These are phyloP conservation scores for Podabrus alpinus DNA, from an alignment of 2,888 invertebrate species.

Conservation along the genomic window DNA sequence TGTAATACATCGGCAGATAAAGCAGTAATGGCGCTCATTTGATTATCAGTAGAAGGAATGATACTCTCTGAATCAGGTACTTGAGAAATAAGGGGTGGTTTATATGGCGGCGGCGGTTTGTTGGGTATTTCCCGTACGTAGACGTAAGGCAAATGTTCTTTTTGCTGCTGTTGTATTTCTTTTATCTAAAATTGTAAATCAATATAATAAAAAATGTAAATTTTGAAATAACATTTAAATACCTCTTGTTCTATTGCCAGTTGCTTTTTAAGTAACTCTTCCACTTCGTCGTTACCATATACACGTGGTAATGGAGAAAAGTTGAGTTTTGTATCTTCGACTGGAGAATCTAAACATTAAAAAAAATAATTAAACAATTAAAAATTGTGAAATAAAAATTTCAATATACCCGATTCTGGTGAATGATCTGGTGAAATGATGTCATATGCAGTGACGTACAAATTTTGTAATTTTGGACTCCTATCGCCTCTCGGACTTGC, in stretches of 20 bases:
- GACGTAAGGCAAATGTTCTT: slow-evolving; percentile 59
- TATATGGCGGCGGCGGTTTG: slow-evolving; percentile 78
- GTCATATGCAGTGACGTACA: slow-evolving; percentile 52
- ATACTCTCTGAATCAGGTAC: slow-evolving; percentile 42
- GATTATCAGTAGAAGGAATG: slow-evolving; percentile 49
- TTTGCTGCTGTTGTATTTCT: slow-evolving; percentile 61
- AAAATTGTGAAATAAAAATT: background rate
- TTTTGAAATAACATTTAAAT: slow-evolving; percentile 25
- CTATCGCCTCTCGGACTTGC: slow-evolving; percentile 44
- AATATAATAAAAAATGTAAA: background rate
- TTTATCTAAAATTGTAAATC: slow-evolving; percentile 58
- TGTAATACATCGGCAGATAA: slow-evolving; percentile 56
- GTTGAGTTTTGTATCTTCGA: slow-evolving; percentile 30
- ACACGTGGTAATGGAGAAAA: slow-evolving; percentile 14
- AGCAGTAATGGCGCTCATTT: slow-evolving; percentile 56
- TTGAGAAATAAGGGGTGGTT: slow-evolving; percentile 59
- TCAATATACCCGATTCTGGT: slow-evolving; percentile 45
- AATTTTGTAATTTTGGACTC: slow-evolving; percentile 51
- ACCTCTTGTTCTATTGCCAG: slow-evolving; percentile 68
- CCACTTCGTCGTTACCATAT: slow-evolving; percentile 58
- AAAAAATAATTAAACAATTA: background rate
- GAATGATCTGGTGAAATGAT: slow-evolving; percentile 43
- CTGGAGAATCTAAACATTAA: slow-evolving; percentile 41
- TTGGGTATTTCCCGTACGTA: slow-evolving; percentile 72
- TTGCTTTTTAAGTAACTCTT: slow-evolving; percentile 65